Percentiles rank a stretch among this genome's conserved stretches.
Conservation (phyloP, 2,113 vertebrate species). For the Microcebus lehilahytsara region DNA sequence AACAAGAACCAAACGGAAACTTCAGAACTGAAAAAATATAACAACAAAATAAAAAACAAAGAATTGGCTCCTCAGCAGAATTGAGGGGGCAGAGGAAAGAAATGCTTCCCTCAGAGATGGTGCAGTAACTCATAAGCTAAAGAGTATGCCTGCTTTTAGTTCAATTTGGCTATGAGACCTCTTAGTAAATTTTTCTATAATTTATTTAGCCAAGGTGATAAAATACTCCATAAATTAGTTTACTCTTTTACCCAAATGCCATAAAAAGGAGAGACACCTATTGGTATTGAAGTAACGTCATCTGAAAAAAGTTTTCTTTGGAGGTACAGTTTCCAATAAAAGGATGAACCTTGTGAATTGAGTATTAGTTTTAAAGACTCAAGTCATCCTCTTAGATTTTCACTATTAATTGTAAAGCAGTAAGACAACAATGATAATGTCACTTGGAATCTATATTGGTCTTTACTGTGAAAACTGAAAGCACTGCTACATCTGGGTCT, state of each 20-base stretch:
- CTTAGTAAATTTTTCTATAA: neutral
- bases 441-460: neutral
- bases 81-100: neutral
- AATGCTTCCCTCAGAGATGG: neutral
- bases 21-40: neutral
- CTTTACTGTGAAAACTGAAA: neutral
- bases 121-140: neutral
- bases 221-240: neutral
- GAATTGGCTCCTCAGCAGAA: neutral
- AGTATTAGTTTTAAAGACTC: neutral
- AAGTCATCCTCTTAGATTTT: neutral
- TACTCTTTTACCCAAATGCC: neutral
- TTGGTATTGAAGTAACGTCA: neutral
- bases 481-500: neutral
- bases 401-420: neutral
- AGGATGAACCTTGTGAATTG: neutral
- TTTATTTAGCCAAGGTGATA: neutral
- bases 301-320: neutral
- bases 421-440: neutral
- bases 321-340: neutral
- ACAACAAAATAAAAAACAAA: neutral
- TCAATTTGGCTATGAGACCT: neutral
- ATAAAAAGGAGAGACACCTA: neutral
- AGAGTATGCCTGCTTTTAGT: neutral
- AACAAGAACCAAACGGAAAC: neutral